These are phyloP conservation scores for Drosophila sordidula DNA, from an alignment of 2,888 invertebrate genomes.

Conservation along the genomic window DNA sequence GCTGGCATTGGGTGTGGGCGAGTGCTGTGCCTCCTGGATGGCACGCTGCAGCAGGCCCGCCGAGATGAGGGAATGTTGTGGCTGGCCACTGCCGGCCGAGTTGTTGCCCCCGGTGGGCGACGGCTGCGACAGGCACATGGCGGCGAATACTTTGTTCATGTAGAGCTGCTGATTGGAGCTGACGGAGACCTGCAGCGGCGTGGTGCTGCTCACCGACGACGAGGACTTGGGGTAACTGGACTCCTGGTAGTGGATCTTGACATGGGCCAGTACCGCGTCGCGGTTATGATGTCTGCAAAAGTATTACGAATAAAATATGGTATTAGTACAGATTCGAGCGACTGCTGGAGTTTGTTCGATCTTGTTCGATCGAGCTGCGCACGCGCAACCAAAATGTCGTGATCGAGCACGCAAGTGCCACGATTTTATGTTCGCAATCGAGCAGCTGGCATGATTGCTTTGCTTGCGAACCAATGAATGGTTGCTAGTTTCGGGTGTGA, in stretches of 20 bases:
- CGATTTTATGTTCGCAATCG: too few species aligned
- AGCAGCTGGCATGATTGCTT: too few species aligned
- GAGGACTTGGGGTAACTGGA: constrained; percentile 62
- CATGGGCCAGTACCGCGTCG: constrained; percentile 88
- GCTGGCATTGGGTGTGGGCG: constrained; percentile 70
- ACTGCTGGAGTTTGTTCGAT: too few species aligned
- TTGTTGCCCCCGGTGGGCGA: constrained; percentile 41
- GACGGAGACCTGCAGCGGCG: constrained; percentile 81
- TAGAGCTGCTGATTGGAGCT: constrained; percentile 77
- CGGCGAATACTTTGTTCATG: constrained; percentile 84
- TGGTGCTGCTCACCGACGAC: constrained; percentile 49
- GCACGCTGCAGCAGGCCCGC: constrained; percentile 82
- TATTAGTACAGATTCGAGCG: too few species aligned
- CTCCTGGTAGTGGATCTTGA: constrained; percentile 88
- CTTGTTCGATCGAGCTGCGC: too few species aligned
- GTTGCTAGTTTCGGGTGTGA: too few species aligned
- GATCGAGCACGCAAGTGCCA: too few species aligned
- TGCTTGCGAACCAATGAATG: too few species aligned
- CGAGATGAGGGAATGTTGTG: constrained; percentile 81
- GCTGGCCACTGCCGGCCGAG: constrained; percentile 21
- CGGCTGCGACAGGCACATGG: constrained; percentile 84
- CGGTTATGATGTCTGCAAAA: constrained; percentile 87
- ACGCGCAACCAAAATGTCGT: too few species aligned
- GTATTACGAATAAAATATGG: too few species aligned
- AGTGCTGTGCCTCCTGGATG: constrained; percentile 79